Evolutionary conservation across 2,113 vertebrate genomes (phyloP).

Genomic region (Nettapus auritus): DNA sequence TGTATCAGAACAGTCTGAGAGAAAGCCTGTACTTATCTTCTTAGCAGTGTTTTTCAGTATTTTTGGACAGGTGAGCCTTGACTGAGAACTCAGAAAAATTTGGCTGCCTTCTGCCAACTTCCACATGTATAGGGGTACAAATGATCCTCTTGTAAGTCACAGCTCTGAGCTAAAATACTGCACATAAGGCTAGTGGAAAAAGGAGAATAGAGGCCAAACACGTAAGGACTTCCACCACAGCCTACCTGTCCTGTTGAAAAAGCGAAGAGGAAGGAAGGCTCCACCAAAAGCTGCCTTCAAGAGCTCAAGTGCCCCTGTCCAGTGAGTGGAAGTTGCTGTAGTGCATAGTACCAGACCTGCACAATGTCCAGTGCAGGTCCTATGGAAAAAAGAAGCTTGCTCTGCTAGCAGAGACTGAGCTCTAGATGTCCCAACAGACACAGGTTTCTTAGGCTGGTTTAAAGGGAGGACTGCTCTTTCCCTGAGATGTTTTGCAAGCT

Average conservation of each 20-base stretch:
- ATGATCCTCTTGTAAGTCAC: background rate
- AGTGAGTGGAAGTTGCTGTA: background rate
- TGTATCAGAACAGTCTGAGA: background rate
- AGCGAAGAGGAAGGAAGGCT: background rate
- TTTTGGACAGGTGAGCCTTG: background rate
- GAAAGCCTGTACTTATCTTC: background rate
- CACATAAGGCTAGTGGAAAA: background rate
- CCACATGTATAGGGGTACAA: rapidly evolving
- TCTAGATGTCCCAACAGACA: background rate
- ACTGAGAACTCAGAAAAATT: background rate
- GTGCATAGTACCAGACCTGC: background rate
- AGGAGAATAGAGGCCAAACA: background rate
- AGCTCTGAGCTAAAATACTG: background rate
- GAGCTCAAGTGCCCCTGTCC: rapidly evolving
- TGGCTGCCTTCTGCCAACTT: background rate
- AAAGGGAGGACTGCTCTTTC: background rate
- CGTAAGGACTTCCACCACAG: background rate
- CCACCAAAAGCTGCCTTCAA: background rate
- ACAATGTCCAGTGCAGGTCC: rapidly evolving
- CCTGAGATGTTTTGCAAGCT: background rate
- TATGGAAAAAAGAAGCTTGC: background rate
- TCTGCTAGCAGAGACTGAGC: background rate
- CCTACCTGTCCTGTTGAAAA: background rate
- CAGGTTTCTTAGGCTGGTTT: background rate
- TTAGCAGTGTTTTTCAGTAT: background rate